A percentile compares a stretch with the other conserved stretches of the same genome.
Conservation (phyloP, 2,113 vertebrate genomes). For the Crotalus tigris region DNA sequence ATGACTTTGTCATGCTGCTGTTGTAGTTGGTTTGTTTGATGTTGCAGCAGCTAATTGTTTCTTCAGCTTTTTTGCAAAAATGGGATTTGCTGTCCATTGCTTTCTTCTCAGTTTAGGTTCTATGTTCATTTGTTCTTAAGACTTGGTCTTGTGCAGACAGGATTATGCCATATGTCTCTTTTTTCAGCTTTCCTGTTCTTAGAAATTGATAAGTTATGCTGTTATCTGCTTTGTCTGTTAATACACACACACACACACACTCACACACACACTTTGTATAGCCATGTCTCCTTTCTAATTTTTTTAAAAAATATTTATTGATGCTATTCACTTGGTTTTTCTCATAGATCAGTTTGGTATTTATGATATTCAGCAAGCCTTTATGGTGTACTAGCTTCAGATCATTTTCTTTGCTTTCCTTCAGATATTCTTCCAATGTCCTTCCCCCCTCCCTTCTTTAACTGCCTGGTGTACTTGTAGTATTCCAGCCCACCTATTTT, state of each 20-base stretch:
- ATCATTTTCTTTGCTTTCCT: neutral
- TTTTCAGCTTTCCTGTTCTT: neutral
- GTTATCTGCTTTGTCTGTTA: neutral
- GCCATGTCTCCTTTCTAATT: neutral
- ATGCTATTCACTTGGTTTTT: neutral
- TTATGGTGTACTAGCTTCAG: neutral
- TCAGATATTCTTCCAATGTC: neutral
- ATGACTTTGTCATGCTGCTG: neutral
- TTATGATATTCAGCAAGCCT: neutral
- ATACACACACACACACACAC: neutral
- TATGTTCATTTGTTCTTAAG: neutral
- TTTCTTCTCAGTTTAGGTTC: neutral
- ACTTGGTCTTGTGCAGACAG: neutral
- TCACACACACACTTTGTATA: neutral
- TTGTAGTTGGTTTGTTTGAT: neutral
- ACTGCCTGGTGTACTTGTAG: neutral
- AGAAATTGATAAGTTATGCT: neutral
- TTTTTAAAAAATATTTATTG: neutral
- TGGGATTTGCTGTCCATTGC: neutral
- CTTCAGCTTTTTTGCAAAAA: neutral
- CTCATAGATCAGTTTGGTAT: neutral
- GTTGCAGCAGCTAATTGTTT: neutral
- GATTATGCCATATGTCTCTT: neutral
- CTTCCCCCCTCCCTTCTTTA: neutral
- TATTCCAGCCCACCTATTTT: neutral